Base-by-base conservation (phyloP, 2,113 vertebrate genomes). In the Pleuronectes platessa region DNA sequence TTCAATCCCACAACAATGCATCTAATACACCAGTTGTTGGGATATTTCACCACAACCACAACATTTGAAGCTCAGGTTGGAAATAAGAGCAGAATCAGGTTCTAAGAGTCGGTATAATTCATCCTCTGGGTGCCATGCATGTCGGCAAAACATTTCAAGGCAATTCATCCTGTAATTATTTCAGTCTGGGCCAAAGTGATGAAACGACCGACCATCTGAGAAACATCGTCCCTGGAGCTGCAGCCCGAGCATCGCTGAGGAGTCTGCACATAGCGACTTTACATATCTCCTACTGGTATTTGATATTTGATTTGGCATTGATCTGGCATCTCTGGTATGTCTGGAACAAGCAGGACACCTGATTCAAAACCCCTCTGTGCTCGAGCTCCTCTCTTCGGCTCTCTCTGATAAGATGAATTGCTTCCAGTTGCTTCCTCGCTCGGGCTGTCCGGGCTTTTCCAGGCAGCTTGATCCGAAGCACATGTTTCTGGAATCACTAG, bases 401-500 rank as follows among this genome's bases (percentile, higher is more conserved):
- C 55, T 8, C 79, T 76, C 69, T 82, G 79, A 79, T 85, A 55
- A 60, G 68, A 84, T 8, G 23, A 81, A 84, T 80, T 71, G 54
- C 51, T 87, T 84, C 74, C 83, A 88, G 74, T 86, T 74, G 74
- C 55, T 65, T 82, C 66, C 59, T 76, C 54, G 73, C 10, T 6
- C 17, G 40, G 11, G 2, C 40, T 42, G 18, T 51, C 47, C 14
- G 47, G 47, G 18, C 47, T 51, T 86, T 78, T 73, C 55, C 67
- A 78, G 20, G 55, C 68, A 56, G 84, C 71, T 79, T 82, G 59
- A 79, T 76, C 64, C 55, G 42, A 71, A 65, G 61, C 77, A 85
- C 75, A 72, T 83, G 79, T 82, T 72, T 71, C 79, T 82, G 76
- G 55, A 60, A 80, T 85, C 78, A 54, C 35, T 76, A 78, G 83